A percentile compares a stretch with the other conserved stretches of the same genome.
These are phyloP conservation scores for Crypturellus tataupa DNA, from an alignment of 2,797 vertebrate species.

Conservation along the genomic window DNA sequence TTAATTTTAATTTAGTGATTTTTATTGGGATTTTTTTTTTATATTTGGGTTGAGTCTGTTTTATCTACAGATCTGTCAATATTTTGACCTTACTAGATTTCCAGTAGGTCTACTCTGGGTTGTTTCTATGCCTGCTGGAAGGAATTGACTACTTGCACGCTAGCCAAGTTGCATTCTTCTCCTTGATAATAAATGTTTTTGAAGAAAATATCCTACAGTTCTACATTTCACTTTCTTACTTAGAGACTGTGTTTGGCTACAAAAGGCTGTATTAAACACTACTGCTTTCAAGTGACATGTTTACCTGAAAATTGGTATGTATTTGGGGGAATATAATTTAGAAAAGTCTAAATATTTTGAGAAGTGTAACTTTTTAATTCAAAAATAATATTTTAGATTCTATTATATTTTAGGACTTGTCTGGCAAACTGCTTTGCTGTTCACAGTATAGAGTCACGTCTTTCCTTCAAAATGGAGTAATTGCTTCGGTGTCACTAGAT, in stretches of 20 bases:
- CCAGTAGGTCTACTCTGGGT: not conserved
- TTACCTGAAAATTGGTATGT: not conserved
- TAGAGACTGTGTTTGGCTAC: not conserved
- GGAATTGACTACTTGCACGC: not conserved
- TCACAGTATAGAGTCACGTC: not conserved
- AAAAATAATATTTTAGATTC: not conserved
- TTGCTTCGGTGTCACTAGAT: not conserved
- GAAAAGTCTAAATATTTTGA: not conserved
- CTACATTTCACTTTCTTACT: not conserved
- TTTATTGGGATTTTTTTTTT: not conserved
- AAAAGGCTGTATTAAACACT: conserved; percentile 2
- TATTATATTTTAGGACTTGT: not conserved
- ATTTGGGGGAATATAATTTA: not conserved
- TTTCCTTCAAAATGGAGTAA: not conserved
- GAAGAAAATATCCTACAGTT: not conserved
- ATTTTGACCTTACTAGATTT: not conserved
- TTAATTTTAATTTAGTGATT: not conserved
- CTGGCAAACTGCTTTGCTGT: not conserved
- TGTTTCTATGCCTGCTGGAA: not conserved
- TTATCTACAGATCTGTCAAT: not conserved
- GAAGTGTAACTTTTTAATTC: not conserved
- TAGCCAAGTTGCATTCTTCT: not conserved
- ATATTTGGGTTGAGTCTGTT: not conserved
- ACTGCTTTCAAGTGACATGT: conserved; percentile 3
- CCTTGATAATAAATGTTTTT: not conserved